Percentiles rank a stretch among this genome's conserved stretches.
Conservation (phyloP, 2,888 invertebrate genomes). For the Drosophila borealis region DNA sequence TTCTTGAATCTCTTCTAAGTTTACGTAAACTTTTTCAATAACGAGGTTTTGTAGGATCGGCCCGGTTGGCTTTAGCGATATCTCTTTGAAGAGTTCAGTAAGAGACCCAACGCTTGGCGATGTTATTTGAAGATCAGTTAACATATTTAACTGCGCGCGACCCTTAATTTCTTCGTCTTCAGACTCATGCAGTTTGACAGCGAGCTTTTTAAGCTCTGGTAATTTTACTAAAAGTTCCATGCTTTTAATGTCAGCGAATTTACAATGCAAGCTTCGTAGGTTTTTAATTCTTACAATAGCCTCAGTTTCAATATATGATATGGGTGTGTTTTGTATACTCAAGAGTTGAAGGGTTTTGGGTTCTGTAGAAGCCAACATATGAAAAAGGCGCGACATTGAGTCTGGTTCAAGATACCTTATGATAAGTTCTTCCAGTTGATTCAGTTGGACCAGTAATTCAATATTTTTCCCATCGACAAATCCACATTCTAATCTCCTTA, state of each 20-base stretch:
- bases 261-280: neutral
- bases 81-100: neutral
- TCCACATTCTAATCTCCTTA: neutral
- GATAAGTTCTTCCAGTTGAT: neutral
- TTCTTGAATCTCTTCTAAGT: neutral
- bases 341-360: neutral
- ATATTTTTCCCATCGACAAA: neutral
- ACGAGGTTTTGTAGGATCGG: neutral
- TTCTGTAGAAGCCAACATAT: neutral
- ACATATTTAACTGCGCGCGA: neutral
- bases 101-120: neutral
- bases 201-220: neutral
- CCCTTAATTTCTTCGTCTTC: neutral
- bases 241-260: neutral
- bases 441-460: neutral
- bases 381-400: neutral
- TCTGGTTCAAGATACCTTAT: neutral
- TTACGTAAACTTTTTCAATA: neutral
- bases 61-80: neutral
- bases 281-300: neutral
- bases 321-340: neutral
- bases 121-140: neutral
- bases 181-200: neutral
- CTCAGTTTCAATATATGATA: neutral
- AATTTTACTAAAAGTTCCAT: neutral